Base-by-base conservation (phyloP, 2,888 invertebrate species). In the Hemaris fuciformis region DNA sequence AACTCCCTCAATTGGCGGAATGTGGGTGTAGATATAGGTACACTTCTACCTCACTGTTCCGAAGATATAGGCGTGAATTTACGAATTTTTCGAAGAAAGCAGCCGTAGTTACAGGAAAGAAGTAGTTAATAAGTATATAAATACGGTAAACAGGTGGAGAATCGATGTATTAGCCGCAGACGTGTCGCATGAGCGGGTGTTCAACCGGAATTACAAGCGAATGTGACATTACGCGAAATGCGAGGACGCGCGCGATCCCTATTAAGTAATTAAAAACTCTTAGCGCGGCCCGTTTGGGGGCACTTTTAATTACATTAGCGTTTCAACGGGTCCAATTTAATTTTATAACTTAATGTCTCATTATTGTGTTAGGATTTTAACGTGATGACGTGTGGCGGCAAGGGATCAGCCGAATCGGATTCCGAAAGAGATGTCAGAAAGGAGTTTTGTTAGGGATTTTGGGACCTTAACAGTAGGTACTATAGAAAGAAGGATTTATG, bases 201-300 rank as follows among this genome's bases (percentile, higher is more conserved):
- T 15, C n/a, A 38, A 38, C 13, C 8, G 8, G 42, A 18, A 23
- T 46, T 46, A 46, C 13, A 22, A 23, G 6, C 23, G n/a, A 13
- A n/a, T 25, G 46, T 46, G n/a, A 5, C n/a, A 15, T 4, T 6
- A 42, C 23, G n/a, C 38, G 38, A n/a, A 38, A 38, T n/a, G 1
- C 38, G 27, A 31, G n/a, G n/a, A n/a, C n/a, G n/a, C n/a, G n/a
- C 25, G 10, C 31, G 18, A 53, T n/a, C 31, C 18, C 27, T 53
- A 53, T 53, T 53, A 53, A 31, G 53, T 53, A 53, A 53, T 53
- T 53, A 53, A 53, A 53, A 53, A 27, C 53, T 53, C 53, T 53
- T 18, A 46, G 20, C 27, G 31, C 15, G 18, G 53, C 18, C 31
- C 23, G 23, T 13, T 23, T n/a, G 13, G 42, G 42, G 18, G 7